phyloP scores from a whole-genome alignment of 2,113 vertebrate species.

The Hucho hucho region DNA sequence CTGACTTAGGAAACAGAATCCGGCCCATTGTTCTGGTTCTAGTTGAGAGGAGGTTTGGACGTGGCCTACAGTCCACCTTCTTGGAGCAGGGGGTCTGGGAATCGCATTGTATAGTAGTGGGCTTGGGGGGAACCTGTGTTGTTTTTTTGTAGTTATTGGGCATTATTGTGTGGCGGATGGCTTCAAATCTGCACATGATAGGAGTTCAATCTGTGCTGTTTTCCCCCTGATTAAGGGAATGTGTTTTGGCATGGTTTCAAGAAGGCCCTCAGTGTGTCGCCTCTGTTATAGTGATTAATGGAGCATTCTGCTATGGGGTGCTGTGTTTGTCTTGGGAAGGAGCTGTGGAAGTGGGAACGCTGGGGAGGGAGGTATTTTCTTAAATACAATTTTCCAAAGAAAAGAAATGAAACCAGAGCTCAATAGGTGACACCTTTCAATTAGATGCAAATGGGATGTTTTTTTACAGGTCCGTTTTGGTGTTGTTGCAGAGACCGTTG shows the following conservation, averaged over 20 bases:
- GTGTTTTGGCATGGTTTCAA: slow-evolving; percentile 40
- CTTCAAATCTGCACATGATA: slow-evolving; percentile 31
- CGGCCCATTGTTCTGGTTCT: slow-evolving; percentile 70
- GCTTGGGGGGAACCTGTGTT: slow-evolving; percentile 13
- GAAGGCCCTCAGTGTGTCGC: slow-evolving; percentile 19
- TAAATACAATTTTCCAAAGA: slow-evolving; percentile 40
- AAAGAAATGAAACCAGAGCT: slow-evolving; percentile 45
- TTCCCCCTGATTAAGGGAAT: slow-evolving; percentile 35
- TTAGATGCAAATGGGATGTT: slow-evolving; percentile 37
- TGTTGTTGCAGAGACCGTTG: slow-evolving; percentile 7
- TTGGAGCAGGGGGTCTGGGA: slow-evolving; percentile 53
- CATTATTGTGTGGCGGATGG: slow-evolving; percentile 25
- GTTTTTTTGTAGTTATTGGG: slow-evolving; percentile 7
- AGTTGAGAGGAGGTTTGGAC: slow-evolving; percentile 54
- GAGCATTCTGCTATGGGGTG: slow-evolving; percentile 32
- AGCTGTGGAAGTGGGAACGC: slow-evolving; percentile 34
- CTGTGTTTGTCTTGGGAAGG: slow-evolving; percentile 57
- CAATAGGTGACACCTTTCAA: slow-evolving; percentile 25
- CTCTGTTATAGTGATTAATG: slow-evolving; percentile 43
- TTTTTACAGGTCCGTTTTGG: not conserved
- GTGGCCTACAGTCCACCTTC: slow-evolving; percentile 42
- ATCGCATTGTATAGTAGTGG: slow-evolving; percentile 30
- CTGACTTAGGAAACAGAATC: slow-evolving; percentile 46
- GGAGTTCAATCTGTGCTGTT: slow-evolving; percentile 46
- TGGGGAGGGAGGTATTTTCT: slow-evolving; percentile 25